Conservation (phyloP, 2,113 vertebrate genomes). For the Coptodon rendalli region DNA sequence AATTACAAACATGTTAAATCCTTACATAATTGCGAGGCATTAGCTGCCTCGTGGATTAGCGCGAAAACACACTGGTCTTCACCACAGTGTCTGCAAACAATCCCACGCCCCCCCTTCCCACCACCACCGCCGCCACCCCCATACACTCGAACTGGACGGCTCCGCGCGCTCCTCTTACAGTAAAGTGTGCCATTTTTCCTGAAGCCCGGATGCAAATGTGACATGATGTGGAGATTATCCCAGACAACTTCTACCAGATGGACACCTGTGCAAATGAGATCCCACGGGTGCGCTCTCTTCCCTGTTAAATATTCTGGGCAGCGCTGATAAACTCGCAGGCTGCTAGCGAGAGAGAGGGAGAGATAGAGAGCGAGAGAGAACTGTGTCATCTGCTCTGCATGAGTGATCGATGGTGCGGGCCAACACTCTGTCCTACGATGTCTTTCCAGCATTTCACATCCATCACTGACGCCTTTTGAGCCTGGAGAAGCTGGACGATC, state of each 20-base stretch:
- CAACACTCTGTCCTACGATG: constrained; percentile 55
- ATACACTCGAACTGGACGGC: background rate
- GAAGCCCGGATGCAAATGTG: constrained; percentile 60
- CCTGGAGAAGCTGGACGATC: background rate
- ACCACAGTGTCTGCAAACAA: constrained; percentile 35
- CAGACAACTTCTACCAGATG: constrained; percentile 68
- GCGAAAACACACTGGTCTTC: constrained; percentile 38
- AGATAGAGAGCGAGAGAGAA: background rate
- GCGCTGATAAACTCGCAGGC: constrained; percentile 47
- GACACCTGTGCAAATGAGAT: constrained; percentile 72
- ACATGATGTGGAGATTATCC: constrained; percentile 71
- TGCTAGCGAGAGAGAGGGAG: background rate
- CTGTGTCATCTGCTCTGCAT: constrained; percentile 54
- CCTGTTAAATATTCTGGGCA: constrained; percentile 66
- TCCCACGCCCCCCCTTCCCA: background rate
- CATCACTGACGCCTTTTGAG: constrained; percentile 32
- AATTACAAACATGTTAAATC: constrained; percentile 70
- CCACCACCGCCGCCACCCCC: background rate
- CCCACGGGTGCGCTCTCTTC: constrained; percentile 46
- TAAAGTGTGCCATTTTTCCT: background rate
- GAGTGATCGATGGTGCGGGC: constrained; percentile 56
- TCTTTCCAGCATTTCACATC: constrained; percentile 58
- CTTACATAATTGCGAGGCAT: constrained; percentile 63
- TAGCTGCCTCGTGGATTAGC: constrained; percentile 61
- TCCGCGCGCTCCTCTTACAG: background rate